These are phyloP conservation scores for Cartodere bifasciata DNA, from an alignment of 2,888 invertebrate genomes.

Conservation along the genomic window DNA sequence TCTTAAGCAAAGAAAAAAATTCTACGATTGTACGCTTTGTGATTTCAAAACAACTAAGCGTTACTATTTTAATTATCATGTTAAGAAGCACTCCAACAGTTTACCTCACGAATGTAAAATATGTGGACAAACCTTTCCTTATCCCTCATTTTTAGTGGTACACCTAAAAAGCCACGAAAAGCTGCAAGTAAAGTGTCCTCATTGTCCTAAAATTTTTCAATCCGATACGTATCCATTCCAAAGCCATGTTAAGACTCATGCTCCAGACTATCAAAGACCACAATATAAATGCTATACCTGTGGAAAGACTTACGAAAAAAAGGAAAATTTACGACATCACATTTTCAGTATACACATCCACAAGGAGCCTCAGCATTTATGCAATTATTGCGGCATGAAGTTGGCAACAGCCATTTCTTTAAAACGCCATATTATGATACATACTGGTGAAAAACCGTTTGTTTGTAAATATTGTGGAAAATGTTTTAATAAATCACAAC, in stretches of 20 bases:
- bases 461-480: slow-evolving; percentile 33
- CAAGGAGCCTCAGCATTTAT: slow-evolving; percentile 12
- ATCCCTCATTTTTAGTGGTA: too few species aligned
- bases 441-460: slow-evolving; percentile 30
- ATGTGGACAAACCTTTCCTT: too few species aligned
- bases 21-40: too few species aligned
- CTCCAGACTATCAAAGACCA: slow-evolving; percentile 10
- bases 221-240: slow-evolving; percentile 3
- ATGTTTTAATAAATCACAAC: slow-evolving; percentile 19
- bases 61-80: too few species aligned
- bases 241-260: slow-evolving; percentile 12
- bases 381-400: slow-evolving; percentile 22
- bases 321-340: slow-evolving; percentile 14
- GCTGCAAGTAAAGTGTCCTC: slow-evolving; percentile 6
- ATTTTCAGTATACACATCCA: slow-evolving; percentile 13
- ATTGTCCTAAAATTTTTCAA: neutral
- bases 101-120: too few species aligned
- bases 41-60: too few species aligned
- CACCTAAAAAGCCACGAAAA: too few species aligned
- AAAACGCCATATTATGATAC: slow-evolving; percentile 19
- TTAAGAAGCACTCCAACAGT: too few species aligned
- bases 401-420: slow-evolving; percentile 17
- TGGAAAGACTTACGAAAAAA: slow-evolving; percentile 26
- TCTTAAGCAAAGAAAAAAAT: too few species aligned
- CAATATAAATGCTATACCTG: slow-evolving; percentile 21